A percentile compares a stretch with the other conserved stretches of the same genome.
Evolutionary conservation across 2,113 vertebrate species (phyloP).

Genomic region (Pipa parva): DNA sequence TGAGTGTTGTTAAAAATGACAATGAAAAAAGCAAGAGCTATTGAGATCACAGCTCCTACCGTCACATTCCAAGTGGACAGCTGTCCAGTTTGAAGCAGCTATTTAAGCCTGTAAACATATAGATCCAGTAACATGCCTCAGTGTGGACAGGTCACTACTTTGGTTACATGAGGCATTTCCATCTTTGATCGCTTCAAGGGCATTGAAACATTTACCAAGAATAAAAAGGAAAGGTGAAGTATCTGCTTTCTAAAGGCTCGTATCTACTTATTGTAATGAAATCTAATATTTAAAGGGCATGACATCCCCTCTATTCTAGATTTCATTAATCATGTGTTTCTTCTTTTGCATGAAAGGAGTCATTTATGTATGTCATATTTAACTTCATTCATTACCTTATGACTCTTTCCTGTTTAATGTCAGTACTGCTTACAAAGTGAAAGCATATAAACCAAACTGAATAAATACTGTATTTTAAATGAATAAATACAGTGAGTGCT

Average conservation of each 20-base stretch:
- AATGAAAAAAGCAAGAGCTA: slow-evolving; percentile 26
- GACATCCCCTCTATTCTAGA: slow-evolving; percentile 51
- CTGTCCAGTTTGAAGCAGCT: slow-evolving; percentile 51
- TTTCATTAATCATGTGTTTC: slow-evolving; percentile 49
- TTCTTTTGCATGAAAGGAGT: slow-evolving; percentile 49
- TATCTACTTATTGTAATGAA: slow-evolving; percentile 51
- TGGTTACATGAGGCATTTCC: slow-evolving; percentile 46
- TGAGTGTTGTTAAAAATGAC: slow-evolving; percentile 3
- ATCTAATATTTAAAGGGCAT: slow-evolving; percentile 54
- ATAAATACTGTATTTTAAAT: no score
- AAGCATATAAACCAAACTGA: neutral
- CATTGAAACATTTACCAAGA: slow-evolving; percentile 43
- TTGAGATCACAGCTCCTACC: slow-evolving; percentile 50
- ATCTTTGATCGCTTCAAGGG: slow-evolving; percentile 50
- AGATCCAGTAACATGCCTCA: slow-evolving; percentile 50
- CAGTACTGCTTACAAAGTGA: neutral
- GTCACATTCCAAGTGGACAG: slow-evolving; percentile 41
- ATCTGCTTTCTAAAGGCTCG: slow-evolving; percentile 50
- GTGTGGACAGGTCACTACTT: slow-evolving; percentile 45
- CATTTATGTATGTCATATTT: slow-evolving; percentile 49
- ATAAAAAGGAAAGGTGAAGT: slow-evolving; percentile 38
- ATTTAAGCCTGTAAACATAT: slow-evolving; percentile 49
- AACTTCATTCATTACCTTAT: slow-evolving; percentile 39
- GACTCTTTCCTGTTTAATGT: slow-evolving; percentile 35
- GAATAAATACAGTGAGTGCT: no score